A percentile compares a stretch with the other conserved stretches of the same genome.
Conservation (phyloP, 2,797 vertebrate species). For the Taeniopygia guttata region DNA sequence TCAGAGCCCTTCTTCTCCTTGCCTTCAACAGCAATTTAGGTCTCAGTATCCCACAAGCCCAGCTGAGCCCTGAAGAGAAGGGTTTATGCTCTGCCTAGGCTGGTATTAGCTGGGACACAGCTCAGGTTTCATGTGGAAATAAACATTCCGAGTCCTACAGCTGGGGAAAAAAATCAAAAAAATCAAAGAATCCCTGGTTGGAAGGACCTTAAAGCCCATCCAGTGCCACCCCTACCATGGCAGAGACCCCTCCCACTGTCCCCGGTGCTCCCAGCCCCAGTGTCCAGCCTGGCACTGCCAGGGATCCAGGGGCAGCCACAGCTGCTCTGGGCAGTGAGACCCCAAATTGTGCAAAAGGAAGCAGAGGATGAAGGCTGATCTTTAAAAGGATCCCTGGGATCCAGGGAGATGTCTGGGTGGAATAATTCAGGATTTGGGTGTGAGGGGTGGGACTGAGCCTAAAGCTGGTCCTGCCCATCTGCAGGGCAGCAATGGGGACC, state of each 20-base stretch:
- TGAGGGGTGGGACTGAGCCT: not conserved
- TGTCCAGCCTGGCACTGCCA: not conserved
- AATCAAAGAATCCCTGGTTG: not conserved
- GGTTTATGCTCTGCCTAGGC: rapidly evolving
- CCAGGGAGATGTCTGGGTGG: not conserved
- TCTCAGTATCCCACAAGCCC: not conserved
- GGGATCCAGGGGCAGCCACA: not conserved
- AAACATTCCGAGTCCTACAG: not conserved
- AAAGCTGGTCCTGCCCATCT: not conserved
- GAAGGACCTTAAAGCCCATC: not conserved
- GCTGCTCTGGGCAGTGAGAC: not conserved
- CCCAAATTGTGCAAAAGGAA: not conserved
- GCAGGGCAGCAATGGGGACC: not conserved
- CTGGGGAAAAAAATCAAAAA: not conserved
- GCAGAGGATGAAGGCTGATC: not conserved
- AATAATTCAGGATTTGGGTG: not conserved
- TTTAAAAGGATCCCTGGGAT: not conserved
- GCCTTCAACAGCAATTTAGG: not conserved
- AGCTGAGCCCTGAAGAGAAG: not conserved
- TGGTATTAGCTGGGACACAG: rapidly evolving
- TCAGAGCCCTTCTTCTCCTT: not conserved
- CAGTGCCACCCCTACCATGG: not conserved
- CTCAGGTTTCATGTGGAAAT: not conserved
- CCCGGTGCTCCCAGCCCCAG: not conserved
- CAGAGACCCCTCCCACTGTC: not conserved